These are phyloP conservation scores for human DNA, from an alignment of 2,113 vertebrate species.

Conservation along the genomic window GRCh38 chr3:140828501-140829000, in stretches of 20 bases:
- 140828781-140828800: background rate
- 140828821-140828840: background rate
- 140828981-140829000: background rate
- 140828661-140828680: background rate
- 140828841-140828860: background rate
- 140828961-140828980: background rate
- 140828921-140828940: background rate
- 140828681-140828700: background rate
- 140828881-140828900: background rate
- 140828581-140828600: background rate
- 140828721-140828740: background rate
- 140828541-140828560: background rate
- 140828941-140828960: background rate
- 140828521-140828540: background rate
- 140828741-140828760: background rate
- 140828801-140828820: background rate
- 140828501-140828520: background rate
- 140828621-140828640: background rate
- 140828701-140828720: background rate
- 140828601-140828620: background rate
- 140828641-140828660: background rate
- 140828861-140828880: background rate
- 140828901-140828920: background rate
- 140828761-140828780: background rate
- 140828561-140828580: background rate